These are phyloP conservation scores for Thera obeliscata DNA, from an alignment of 2,888 invertebrate species.

Conservation along the genomic window DNA sequence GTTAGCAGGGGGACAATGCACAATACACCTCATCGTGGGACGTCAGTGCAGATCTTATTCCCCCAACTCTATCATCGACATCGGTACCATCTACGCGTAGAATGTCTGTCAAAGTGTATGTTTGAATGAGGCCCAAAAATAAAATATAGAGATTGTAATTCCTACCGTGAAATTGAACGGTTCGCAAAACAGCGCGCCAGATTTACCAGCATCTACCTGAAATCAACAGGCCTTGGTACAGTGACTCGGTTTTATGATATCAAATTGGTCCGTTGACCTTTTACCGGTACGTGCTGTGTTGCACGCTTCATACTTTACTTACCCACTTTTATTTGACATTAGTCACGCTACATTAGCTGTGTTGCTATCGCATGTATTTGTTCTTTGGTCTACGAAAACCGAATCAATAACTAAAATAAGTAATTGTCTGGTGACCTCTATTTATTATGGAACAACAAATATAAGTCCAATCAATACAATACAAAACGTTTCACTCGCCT, in stretches of 20 bases:
- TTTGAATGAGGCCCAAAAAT: slow-evolving; percentile 16
- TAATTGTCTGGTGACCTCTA: slow-evolving; percentile 28
- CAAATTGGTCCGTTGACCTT: slow-evolving; percentile 79
- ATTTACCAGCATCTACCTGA: slow-evolving; percentile 62
- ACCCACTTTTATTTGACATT: slow-evolving; percentile 45
- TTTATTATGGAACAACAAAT: slow-evolving; percentile 2
- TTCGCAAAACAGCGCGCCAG: slow-evolving; percentile 47
- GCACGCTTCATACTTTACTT: slow-evolving; percentile 58
- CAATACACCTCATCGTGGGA: too few species aligned
- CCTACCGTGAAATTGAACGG: slow-evolving; percentile 58
- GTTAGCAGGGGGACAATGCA: too few species aligned
- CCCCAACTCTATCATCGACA: too few species aligned
- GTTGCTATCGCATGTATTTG: slow-evolving; percentile 23
- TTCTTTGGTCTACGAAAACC: slow-evolving; percentile 23
- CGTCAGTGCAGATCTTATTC: too few species aligned
- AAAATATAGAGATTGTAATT: slow-evolving; percentile 31
- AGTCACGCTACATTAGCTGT: slow-evolving; percentile 33
- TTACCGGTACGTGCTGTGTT: slow-evolving; percentile 68
- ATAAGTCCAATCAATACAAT: slow-evolving; percentile 4
- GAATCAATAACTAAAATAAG: slow-evolving; percentile 16
- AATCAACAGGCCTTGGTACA: slow-evolving; percentile 77
- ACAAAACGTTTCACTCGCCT: slow-evolving; percentile 31
- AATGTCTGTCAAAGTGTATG: background rate
- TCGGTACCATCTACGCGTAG: background rate
- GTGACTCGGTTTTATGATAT: slow-evolving; percentile 80